Evolutionary conservation across 2,113 vertebrate species (phyloP), one percentile per base, ranked within the genome.

Genomic region (Formicarius rufipectus): DNA sequence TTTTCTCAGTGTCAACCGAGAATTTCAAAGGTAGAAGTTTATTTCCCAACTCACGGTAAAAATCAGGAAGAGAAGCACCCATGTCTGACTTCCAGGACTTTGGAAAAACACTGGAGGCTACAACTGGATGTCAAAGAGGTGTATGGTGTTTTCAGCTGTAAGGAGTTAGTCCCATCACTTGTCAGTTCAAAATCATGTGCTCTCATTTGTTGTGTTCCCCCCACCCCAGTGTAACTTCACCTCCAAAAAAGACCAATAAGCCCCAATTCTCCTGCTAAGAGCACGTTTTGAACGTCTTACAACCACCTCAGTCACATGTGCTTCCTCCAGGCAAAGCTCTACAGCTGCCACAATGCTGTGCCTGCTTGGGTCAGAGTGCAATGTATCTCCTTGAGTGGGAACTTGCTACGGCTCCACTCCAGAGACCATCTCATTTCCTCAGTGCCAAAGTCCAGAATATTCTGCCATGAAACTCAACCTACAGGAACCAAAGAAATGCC

Each of bases 41-140:
- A 47, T 62, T 74, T 28, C 25, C 33, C 60, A 35, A 8, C 7
- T 63, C 30, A 50, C 8, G 59, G 24, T 28, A 86, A 86, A 80
- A 59, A 69, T 6, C 14, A 82, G 12, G 8, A 56, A 55, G 6
- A 59, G 10, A 60, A 58, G 27, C 8, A 76, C 76, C 10, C 7
- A 28, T 0, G 6, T 7, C 7, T 1, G 1, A 9, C 25, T 85
- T 60, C 19, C 13, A 33, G 2, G 11, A 9, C 12, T 90, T 30
- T 1, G 0, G 30, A 69, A 35, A 28, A 72, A 52, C 22, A 76
- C 7, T 1, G 2, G 21, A 66, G 8, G 23, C 15, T 50, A 35
- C 44, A 21, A 39, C 19, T 24, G 25, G 24, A 22, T 28, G 45
- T 17, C 5, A 23, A 74, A 18, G 78, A 39, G 19, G 6, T 25